Base-by-base conservation (phyloP, 2,888 invertebrate species). In the Alloscopus bannaensis region DNA sequence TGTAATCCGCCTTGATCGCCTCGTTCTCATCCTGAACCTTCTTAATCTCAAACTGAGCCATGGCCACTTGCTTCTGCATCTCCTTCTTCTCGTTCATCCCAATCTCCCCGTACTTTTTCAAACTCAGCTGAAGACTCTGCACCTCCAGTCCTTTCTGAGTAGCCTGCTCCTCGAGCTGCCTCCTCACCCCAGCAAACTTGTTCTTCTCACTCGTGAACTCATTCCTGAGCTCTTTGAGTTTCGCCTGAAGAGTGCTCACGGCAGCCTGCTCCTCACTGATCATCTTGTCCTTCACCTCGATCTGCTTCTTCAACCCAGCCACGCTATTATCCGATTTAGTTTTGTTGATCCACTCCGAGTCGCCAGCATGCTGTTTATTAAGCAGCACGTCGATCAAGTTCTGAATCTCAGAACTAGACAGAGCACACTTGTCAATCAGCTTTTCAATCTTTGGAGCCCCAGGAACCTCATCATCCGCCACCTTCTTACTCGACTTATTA, bases 361-460 rank as follows among this genome's bases (percentile, higher is more conserved):
- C 92, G 81, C 93, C 93, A 88, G 93, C 93, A 88, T 94, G 93
- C 88, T 96, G 96, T 88, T 95, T 95, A 90, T 96, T 95, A 86
- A 97, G 91, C 86, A 97, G 91, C 84, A 94, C 92, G 88, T 97
- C 96, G 86, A 96, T 96, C 73, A 97, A 91, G 85, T 93, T 92
- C 90, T 97, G 97, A 85, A 96, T 94, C 89, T 97, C 97, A 76
- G 92, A 93, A 86, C 95, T 94, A 83, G 94, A 94, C 60, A 97
- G 91, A 85, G 94, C 93, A 81, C 95, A 94, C 86, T 93, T 93
- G 85, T 93, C 93, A 81, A 97, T 93, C 62, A 94, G 91, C 36
- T 93, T 91, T 88, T 93, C 92, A 82, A 94, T 87, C 84, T 93
- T 90, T 71, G 91, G 92, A 28, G 93, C 92, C 81, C 92, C 93